A percentile compares a stretch with the other conserved stretches of the same genome.
Conservation (phyloP, 2,888 invertebrate species). For the Opisthograptis luteolata region DNA sequence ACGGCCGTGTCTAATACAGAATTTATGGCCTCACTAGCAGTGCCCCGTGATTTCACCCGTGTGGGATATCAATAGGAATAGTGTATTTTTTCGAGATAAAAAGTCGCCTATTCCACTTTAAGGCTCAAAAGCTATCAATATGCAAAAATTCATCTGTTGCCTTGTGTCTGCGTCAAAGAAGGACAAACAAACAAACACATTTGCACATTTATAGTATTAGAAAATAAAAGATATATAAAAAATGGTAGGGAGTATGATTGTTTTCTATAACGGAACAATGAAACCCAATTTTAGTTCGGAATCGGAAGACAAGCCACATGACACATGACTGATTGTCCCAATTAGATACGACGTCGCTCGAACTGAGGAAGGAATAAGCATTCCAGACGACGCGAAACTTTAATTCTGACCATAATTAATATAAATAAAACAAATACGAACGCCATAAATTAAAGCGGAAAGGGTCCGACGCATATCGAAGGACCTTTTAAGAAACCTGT, state of each 20-base stretch:
- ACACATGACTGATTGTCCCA: constrained; percentile 54
- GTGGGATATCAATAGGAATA: too few relatives aligned
- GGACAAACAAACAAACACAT: too few relatives aligned
- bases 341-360: constrained; percentile 51
- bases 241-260: too few relatives aligned
- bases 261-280: constrained; percentile 68
- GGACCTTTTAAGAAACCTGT: constrained; percentile 83
- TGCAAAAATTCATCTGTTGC: too few relatives aligned
- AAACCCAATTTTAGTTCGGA: constrained; percentile 51
- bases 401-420: constrained; percentile 75
- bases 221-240: too few relatives aligned
- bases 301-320: constrained; percentile 21
- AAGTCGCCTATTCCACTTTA: too few relatives aligned
- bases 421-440: constrained; percentile 71
- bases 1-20: constrained; percentile 65
- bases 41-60: too few relatives aligned
- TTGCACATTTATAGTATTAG: too few relatives aligned
- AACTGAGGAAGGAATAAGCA: constrained; percentile 41
- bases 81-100: too few relatives aligned
- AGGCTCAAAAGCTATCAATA: too few relatives aligned
- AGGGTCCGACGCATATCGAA: constrained; percentile 78
- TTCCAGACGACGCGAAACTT: constrained; percentile 62
- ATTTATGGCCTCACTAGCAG: constrained; percentile 69
- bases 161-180: too few relatives aligned
- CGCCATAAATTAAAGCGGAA: constrained; percentile 82